Evolutionary conservation across 2,113 vertebrate species (phyloP).

Genomic region (Heloderma charlesbogerti): DNA sequence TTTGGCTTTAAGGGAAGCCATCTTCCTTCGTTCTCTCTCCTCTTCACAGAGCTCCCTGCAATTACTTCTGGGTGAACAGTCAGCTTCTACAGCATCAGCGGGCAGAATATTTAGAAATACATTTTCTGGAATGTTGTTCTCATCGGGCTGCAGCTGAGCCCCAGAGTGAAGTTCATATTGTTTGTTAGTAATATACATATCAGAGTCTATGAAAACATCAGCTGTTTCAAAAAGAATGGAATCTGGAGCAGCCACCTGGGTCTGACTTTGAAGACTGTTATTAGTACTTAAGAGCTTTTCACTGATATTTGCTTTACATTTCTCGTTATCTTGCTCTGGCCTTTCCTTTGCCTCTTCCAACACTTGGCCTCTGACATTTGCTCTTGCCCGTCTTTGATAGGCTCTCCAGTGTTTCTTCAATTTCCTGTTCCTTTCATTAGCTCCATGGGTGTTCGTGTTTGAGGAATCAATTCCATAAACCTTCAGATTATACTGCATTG

Average conservation of each 20-base stretch:
- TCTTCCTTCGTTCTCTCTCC: conserved; percentile 85
- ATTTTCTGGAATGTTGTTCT: conserved; percentile 65
- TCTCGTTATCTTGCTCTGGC: conserved; percentile 53
- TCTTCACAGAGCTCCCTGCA: conserved; percentile 74
- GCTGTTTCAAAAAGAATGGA: conserved; percentile 35
- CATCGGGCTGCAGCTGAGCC: conserved; percentile 41
- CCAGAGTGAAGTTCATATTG: conserved; percentile 49
- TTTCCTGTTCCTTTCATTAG: conserved; percentile 94
- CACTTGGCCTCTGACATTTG: conserved; percentile 46
- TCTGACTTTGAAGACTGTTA: conserved; percentile 47
- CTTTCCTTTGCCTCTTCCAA: conserved; percentile 60
- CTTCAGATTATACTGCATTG: conserved; percentile 88
- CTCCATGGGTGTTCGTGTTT: conserved; percentile 89
- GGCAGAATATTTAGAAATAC: conserved; percentile 78
- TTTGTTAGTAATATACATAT: conserved; percentile 47
- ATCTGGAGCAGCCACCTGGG: conserved; percentile 46
- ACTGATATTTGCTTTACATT: conserved; percentile 49
- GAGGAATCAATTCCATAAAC: conserved; percentile 98
- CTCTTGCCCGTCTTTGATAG: conserved; percentile 77
- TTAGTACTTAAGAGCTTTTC: conserved; percentile 46
- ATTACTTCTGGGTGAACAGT: conserved; percentile 66
- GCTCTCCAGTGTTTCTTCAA: conserved; percentile 91
- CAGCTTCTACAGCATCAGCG: conserved; percentile 76
- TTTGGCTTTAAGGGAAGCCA: conserved; percentile 83
- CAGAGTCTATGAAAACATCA: conserved; percentile 43